Conservation (phyloP, 2,888 invertebrate genomes). For the Rambutsinella grinnellia region DNA sequence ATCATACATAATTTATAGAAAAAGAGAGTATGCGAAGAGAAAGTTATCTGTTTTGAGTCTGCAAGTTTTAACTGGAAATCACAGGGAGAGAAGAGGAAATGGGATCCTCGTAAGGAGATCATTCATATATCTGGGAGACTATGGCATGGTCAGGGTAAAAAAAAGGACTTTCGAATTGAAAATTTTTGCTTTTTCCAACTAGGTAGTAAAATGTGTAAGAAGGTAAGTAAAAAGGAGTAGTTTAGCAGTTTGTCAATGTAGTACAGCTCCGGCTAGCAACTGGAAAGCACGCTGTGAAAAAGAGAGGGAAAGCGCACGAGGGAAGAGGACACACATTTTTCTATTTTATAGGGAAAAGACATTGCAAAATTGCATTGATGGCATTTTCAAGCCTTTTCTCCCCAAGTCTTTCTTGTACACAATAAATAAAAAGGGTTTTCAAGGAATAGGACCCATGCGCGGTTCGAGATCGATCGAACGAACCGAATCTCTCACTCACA, state of each 20-base stretch:
- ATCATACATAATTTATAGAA: not conserved
- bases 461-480: conserved; percentile 59
- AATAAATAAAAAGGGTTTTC: conserved; percentile 44
- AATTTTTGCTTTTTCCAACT: not conserved
- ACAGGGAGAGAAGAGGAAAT: conserved; percentile 15
- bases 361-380: conserved; percentile 27
- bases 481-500: conserved; percentile 56
- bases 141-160: too few relatives aligned
- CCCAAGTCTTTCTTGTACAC: conserved; percentile 2
- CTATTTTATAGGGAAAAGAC: conserved; percentile 13
- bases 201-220: not conserved
- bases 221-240: conserved; percentile 4
- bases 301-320: not conserved
- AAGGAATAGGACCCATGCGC: conserved; percentile 57
- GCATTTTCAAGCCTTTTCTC: conserved; percentile 41
- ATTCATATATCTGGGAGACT: not conserved
- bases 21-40: not conserved
- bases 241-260: conserved; percentile 15
- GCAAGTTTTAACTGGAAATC: conserved; percentile 13
- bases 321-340: not conserved
- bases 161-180: not conserved
- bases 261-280: conserved; percentile 27
- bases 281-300: conserved; percentile 17
- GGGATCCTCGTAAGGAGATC: not conserved
- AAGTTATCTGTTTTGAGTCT: not conserved